These are phyloP conservation scores for Metacarcinus magister DNA, from an alignment of 2,888 invertebrate species.

Conservation along the genomic window DNA sequence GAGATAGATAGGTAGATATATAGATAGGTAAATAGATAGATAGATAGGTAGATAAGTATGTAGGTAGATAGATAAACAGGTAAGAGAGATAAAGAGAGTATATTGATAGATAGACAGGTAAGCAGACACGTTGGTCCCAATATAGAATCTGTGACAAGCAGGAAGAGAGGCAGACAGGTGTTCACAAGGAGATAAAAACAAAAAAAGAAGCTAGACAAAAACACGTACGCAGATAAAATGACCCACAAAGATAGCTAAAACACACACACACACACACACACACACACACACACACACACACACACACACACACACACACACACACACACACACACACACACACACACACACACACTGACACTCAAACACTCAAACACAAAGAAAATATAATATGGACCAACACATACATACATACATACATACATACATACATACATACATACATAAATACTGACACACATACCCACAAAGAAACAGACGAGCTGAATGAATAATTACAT, in stretches of 20 bases:
- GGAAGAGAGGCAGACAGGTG: not conserved
- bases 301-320: too few species aligned
- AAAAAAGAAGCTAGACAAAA: not conserved
- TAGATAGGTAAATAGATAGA: too few species aligned
- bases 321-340: not conserved
- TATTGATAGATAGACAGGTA: not conserved
- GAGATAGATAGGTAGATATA: too few species aligned
- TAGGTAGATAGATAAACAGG: too few species aligned
- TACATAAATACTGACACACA: not conserved
- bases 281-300: too few species aligned
- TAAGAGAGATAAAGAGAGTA: too few species aligned
- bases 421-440: not conserved
- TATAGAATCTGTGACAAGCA: not conserved
- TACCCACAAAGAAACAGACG: not conserved
- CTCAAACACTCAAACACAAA: not conserved
- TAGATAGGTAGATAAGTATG: too few species aligned
- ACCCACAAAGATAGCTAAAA: conserved; percentile 12
- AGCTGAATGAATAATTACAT: not conserved
- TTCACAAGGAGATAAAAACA: not conserved
- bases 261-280: too few species aligned
- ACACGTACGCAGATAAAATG: not conserved
- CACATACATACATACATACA: not conserved
- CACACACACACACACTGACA: not conserved
- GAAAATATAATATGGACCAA: not conserved
- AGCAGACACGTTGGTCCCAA: not conserved